A percentile compares a stretch with the other conserved stretches of the same genome.
Evolutionary conservation across 2,797 vertebrate genomes (phyloP).

Genomic region (Menidia menidia): DNA sequence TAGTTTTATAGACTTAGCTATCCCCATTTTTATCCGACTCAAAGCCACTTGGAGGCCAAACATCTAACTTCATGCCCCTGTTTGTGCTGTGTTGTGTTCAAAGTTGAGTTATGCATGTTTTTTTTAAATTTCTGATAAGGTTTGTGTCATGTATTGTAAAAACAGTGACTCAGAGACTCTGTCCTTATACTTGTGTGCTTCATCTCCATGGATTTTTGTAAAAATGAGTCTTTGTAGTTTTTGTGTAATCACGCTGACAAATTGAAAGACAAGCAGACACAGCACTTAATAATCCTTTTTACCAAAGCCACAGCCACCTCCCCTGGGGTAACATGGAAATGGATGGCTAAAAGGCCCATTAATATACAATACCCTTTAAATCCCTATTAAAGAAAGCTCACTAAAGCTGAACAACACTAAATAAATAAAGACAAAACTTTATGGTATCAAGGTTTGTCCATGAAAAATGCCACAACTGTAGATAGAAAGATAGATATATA

Average conservation of each 20-base stretch:
- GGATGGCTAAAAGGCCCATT: neutral
- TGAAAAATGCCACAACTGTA: neutral
- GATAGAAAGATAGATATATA: neutral
- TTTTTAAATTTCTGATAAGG: too few species aligned
- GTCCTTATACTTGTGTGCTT: neutral
- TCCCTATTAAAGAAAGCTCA: neutral
- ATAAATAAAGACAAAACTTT: neutral
- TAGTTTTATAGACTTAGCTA: neutral
- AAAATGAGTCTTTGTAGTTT: neutral
- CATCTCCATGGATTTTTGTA: neutral
- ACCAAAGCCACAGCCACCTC: neutral
- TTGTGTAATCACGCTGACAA: neutral
- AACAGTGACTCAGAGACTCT: neutral
- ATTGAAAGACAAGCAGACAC: neutral
- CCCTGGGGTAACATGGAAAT: neutral
- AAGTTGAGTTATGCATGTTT: neutral
- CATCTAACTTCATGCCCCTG: neutral
- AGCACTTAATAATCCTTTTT: neutral
- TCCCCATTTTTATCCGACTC: slow-evolving; percentile 7
- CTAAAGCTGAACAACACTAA: neutral
- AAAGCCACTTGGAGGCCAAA: slow-evolving; percentile 5
- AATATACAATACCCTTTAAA: neutral
- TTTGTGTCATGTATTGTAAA: neutral
- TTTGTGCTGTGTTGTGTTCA: neutral
- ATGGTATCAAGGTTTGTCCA: neutral